Base-by-base conservation (phyloP, 2,888 invertebrate genomes). In the Chymomyza caudatula region DNA sequence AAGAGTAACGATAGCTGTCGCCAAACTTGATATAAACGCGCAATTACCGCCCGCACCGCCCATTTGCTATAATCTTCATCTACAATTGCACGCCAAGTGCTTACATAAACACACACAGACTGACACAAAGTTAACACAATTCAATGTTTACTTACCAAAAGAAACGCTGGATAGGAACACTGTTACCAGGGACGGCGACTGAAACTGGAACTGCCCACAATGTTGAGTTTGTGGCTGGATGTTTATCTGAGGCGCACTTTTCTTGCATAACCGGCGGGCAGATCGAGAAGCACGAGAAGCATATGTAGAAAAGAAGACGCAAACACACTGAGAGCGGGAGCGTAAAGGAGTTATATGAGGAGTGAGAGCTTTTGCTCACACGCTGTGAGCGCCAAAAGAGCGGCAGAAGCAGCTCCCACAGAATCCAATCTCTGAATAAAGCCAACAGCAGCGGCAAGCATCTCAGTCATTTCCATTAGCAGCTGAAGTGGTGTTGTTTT, bases 131-230 rank as follows among this genome's bases (percentile, higher is more conserved):
- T 19, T 37, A 51, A 62, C 67, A 58, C 72, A 71, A 65, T 65
- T 67, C 76, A 70, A 63, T 69, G 65, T 80, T 77, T 55, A 84
- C 78, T 78, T 81, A 78, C 78, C 70, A 59, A 29, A 19, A 22
- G 53, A 60, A 52, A 64, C 43, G 49, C 66, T 37, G 43, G 65
- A 61, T 59, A 61, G 47, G 64, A 71, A 64, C 64, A 63, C 13
- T 20, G 4, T 4, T 6, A 60, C 51, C 44, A 42, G n/a, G 57
- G 15, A 29, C 55, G 44, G 47, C 15, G 29, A 37, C 29, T 37
- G 29, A 11, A 37, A 37, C 29, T 37, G 29, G 29, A 37, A 37
- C 29, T 37, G 29, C 29, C 29, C 29, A 37, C 11, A 37, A 11
- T 37, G 11, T 11, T 11, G n/a, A 47, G 47, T 60, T 51, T 6